Conservation (phyloP, 2,113 vertebrate species). For the Otolemur garnettii region DNA sequence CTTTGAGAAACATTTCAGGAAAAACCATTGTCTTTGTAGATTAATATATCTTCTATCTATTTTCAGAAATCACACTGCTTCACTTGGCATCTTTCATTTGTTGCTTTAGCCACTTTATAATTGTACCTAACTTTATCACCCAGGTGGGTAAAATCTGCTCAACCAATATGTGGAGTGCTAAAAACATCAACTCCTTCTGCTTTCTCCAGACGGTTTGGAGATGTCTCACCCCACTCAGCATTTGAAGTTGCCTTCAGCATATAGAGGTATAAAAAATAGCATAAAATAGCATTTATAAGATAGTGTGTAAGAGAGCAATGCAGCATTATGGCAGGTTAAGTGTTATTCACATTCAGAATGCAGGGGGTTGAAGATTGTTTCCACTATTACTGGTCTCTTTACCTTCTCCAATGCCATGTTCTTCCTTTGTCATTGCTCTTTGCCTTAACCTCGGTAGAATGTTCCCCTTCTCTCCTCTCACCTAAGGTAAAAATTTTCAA, state of each 20-base stretch:
- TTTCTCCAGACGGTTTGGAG: conserved; percentile 46
- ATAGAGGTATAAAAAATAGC: conserved; percentile 17
- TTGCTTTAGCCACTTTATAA: conserved; percentile 46
- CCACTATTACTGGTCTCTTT: not conserved
- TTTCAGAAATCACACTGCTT: conserved; percentile 66
- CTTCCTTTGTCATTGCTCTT: not conserved
- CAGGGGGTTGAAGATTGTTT: not conserved
- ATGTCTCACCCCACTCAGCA: not conserved
- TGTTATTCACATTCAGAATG: not conserved
- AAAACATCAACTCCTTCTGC: conserved; percentile 66
- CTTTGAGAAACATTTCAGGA: conserved; percentile 33
- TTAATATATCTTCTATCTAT: conserved; percentile 61
- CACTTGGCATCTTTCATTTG: conserved; percentile 39
- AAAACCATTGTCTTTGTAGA: conserved; percentile 53
- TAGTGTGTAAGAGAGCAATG: not conserved
- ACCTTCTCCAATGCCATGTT: not conserved
- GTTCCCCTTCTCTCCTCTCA: not conserved
- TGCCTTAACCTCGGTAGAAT: not conserved
- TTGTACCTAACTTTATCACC: conserved; percentile 57
- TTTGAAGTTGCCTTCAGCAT: conserved; percentile 28
- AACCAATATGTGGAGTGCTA: conserved; percentile 29
- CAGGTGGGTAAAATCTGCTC: conserved; percentile 64
- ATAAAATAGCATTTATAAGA: conserved; percentile 22
- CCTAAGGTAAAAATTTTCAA: not conserved
- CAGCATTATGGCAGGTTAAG: not conserved